Conservation (phyloP, 2,113 vertebrate species). For the Atrichornis clamosus region DNA sequence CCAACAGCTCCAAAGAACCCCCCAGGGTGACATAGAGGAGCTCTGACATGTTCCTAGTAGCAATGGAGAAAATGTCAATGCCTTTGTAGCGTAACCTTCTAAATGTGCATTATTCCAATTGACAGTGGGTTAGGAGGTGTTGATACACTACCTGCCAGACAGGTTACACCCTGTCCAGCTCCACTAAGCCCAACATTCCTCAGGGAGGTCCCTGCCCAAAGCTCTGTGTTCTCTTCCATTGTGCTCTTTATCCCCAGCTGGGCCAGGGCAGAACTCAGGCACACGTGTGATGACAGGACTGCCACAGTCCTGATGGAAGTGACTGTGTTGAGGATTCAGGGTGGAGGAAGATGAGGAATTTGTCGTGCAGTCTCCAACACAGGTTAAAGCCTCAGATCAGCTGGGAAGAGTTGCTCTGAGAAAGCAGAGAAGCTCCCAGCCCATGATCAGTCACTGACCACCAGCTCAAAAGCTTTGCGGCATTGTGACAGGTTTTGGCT, state of each 20-base stretch:
- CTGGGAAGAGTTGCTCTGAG: neutral
- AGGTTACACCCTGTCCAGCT: neutral
- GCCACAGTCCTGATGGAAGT: neutral
- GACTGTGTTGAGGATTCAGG: neutral
- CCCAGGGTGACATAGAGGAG: neutral
- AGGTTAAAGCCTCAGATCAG: neutral
- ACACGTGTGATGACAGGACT: fast-evolving
- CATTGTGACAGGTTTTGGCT: neutral
- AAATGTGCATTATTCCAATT: neutral
- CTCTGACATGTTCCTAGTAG: neutral
- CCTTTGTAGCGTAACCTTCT: neutral
- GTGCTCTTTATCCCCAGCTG: neutral
- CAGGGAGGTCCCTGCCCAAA: neutral
- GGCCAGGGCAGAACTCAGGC: neutral
- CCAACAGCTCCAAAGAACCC: neutral
- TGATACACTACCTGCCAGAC: neutral
- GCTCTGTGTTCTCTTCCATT: fast-evolving
- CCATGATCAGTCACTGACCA: neutral
- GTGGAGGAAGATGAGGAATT: neutral
- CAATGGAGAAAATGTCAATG: neutral
- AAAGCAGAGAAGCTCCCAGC: neutral
- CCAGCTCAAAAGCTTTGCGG: neutral
- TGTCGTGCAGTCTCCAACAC: neutral
- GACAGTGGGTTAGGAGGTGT: neutral
- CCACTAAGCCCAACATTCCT: neutral